A percentile compares a stretch with the other conserved stretches of the same genome.
Evolutionary conservation across 1,140 invertebrate genomes (phyloP).

Genomic region (Ganaspis sp.): DNA sequence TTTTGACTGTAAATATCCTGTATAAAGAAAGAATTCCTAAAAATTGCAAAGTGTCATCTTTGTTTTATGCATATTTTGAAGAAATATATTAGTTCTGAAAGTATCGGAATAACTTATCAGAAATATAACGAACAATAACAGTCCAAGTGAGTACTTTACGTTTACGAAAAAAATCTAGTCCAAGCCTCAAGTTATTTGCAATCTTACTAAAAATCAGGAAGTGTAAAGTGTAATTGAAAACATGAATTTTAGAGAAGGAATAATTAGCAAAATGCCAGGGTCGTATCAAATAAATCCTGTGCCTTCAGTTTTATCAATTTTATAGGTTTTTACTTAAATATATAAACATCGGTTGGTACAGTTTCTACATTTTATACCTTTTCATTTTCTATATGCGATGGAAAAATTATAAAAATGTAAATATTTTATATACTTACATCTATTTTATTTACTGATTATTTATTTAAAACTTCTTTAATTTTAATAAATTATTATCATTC

Average conservation of each 20-base stretch:
- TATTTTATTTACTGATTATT: too few relatives aligned
- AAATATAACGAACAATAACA: not conserved
- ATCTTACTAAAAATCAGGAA: not conserved
- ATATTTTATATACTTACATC: too few relatives aligned
- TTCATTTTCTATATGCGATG: too few relatives aligned
- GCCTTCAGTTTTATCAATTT: not conserved
- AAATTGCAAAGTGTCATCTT: slow-evolving; percentile 3
- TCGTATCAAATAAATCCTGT: slow-evolving; percentile 7
- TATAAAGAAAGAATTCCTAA: slow-evolving; percentile 35
- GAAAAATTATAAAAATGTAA: too few relatives aligned
- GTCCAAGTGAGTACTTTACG: slow-evolving; percentile 10
- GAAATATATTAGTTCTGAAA: slow-evolving; percentile 3
- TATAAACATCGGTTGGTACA: not conserved
- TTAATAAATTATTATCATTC: too few relatives aligned
- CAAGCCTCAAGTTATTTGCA: not conserved
- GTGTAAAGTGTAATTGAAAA: not conserved
- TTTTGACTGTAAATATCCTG: slow-evolving; percentile 64
- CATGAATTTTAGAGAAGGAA: not conserved
- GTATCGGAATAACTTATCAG: not conserved
- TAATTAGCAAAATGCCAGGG: not conserved
- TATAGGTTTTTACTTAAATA: not conserved
- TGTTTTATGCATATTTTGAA: not conserved
- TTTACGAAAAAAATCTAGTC: slow-evolving; percentile 7
- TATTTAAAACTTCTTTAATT: too few relatives aligned
- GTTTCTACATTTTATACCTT: not conserved